Base-by-base conservation (phyloP, 2,888 invertebrate species). In the Eudasyphora cyanicolor region DNA sequence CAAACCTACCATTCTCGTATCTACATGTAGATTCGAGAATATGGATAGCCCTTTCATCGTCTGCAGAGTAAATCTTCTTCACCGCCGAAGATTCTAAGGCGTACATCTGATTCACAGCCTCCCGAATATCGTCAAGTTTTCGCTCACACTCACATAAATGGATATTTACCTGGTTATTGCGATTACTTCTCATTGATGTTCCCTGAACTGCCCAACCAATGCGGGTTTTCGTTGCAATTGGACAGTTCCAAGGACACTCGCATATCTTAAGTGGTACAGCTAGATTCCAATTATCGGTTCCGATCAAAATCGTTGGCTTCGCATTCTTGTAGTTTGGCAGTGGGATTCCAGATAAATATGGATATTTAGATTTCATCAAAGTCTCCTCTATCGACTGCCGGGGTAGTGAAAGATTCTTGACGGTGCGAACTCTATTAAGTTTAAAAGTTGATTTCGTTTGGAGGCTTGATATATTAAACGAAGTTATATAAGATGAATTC, bases 1-100 rank as follows among this genome's bases (percentile, higher is more conserved):
- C 69, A 45, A 51, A 75, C 5, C 35, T 17, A 4, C 12, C 19
- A 10, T 60, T 19, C 3, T 19, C 4, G 12, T 73, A 62, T 21
- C 17, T 71, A 19, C 79, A 85, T 8, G 84, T 85, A 10, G 74
- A 64, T 49, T 84, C 64, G 35, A 85, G 71, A 12, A 86, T 79
- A 24, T 38, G 7, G n/a, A n/a, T n/a, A 32, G 24, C 21, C 35
- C 21, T 74, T 12, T 73, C 69, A 14, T 67, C 69, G 10, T 73
- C 71, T 35, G 45, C 51, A 5, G 71, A 49, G 8, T 29, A 5
- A 10, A 45, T 45, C 5, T 27, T 29, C 19, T 32, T 78, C 0
- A 17, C 57, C 12, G 38, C 12, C 3, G 79, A 29, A 4, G 54
- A 27, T 27, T 79, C 79, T 10, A 79, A 51, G 3, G 35, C 38